Evolutionary conservation across 2,888 invertebrate species (phyloP).

Genomic region (Tromatobia lineatoria): DNA sequence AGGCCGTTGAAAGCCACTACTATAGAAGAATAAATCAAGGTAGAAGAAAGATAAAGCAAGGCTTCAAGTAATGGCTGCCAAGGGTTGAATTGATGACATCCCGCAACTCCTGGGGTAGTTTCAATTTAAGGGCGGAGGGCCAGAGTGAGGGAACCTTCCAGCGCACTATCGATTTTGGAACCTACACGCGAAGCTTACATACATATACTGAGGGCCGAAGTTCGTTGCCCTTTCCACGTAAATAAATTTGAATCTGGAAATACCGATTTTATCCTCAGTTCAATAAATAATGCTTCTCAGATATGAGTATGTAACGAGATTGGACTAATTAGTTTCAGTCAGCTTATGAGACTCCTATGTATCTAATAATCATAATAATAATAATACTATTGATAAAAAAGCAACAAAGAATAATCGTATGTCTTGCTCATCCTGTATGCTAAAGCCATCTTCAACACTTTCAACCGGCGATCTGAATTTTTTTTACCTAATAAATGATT

Average conservation of each 20-base stretch:
- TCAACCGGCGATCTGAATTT: background rate
- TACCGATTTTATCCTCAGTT: background rate
- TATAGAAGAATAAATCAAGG: background rate
- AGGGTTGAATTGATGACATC: slow-evolving; percentile 76
- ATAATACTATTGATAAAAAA: too few relatives aligned
- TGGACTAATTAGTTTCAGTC: too few relatives aligned
- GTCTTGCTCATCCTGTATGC: background rate
- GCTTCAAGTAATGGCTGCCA: slow-evolving; percentile 73
- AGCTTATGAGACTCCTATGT: too few relatives aligned
- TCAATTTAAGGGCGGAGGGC: slow-evolving; percentile 51
- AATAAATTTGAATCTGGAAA: slow-evolving; percentile 18
- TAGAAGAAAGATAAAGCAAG: slow-evolving; percentile 44
- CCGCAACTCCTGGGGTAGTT: slow-evolving; percentile 28
- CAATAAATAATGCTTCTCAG: background rate
- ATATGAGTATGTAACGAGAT: too few relatives aligned
- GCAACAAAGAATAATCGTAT: too few relatives aligned
- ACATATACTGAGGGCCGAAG: background rate
- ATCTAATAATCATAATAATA: too few relatives aligned
- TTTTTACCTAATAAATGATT: too few relatives aligned
- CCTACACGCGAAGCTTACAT: slow-evolving; percentile 39
- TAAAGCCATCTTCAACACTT: background rate
- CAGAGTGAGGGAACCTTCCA: slow-evolving; percentile 55
- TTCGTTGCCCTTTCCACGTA: slow-evolving; percentile 2
- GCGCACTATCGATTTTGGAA: slow-evolving; percentile 67
- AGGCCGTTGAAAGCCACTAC: background rate